A percentile compares a stretch with the other conserved stretches of the same genome.
Conservation (phyloP, 2,888 invertebrate genomes). For the Cerceris rybyensis region DNA sequence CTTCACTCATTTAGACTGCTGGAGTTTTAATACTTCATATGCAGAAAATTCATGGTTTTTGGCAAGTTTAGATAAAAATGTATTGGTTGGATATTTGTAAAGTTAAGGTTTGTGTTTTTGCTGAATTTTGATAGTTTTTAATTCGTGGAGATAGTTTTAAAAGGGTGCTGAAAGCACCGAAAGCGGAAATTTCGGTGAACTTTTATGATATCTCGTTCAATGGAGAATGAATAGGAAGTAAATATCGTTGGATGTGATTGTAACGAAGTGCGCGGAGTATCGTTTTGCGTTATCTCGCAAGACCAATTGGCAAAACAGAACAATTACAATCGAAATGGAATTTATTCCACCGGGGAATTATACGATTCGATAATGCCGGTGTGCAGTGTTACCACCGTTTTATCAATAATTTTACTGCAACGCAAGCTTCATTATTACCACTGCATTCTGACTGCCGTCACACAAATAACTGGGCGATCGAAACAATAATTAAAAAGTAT, state of each 20-base stretch:
- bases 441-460: neutral
- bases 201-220: neutral
- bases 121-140: too few species aligned
- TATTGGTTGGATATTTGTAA: neutral
- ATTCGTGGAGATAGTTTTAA: too few species aligned
- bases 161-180: neutral
- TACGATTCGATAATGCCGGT: conserved; percentile 17
- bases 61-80: too few species aligned
- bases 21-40: too few species aligned
- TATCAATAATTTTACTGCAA: neutral
- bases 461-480: neutral
- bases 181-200: neutral
- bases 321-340: conserved; percentile 45
- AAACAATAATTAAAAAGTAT: neutral
- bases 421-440: conserved; percentile 36
- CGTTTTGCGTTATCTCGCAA: conserved; percentile 42
- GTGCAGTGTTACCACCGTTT: conserved; percentile 25
- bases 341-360: conserved; percentile 47
- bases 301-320: conserved; percentile 47
- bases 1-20: too few species aligned
- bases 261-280: conserved; percentile 19
- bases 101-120: too few species aligned
- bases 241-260: neutral
- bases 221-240: neutral
- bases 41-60: too few species aligned